Conservation (phyloP, 2,113 vertebrate species). For the Brienomyrus longianalis region DNA sequence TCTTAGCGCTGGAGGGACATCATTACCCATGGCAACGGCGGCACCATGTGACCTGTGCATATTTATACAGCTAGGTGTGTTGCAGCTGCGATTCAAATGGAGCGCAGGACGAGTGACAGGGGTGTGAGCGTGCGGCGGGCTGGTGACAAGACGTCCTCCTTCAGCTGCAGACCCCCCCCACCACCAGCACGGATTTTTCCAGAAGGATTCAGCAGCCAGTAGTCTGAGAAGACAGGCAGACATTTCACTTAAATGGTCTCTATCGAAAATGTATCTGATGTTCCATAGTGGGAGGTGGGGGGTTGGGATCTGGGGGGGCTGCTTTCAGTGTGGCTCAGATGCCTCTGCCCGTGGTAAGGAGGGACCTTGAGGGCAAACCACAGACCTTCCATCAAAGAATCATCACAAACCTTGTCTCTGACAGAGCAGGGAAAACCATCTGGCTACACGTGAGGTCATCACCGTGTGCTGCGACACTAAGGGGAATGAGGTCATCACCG, state of each 20-base stretch:
- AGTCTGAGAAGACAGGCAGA: background rate
- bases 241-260: background rate
- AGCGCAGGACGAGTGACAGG: background rate
- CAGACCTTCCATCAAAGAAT: background rate
- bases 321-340: background rate
- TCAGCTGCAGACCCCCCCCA: background rate
- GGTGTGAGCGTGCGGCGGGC: background rate
- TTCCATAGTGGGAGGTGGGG: background rate
- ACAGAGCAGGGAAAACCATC: background rate
- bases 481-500: background rate
- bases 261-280: background rate
- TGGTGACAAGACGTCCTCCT: background rate
- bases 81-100: background rate
- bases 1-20: background rate
- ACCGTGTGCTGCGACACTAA: background rate
- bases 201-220: background rate
- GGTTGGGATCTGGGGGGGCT: background rate
- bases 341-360: background rate
- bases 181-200: background rate
- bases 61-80: background rate
- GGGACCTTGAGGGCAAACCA: slow-evolving; percentile 2
- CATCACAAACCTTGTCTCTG: background rate
- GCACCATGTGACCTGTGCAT: background rate
- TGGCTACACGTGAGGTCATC: background rate
- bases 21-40: background rate